These are phyloP conservation scores for Dolichoris vasculosae DNA, from an alignment of 1,140 invertebrate genomes.

Conservation along the genomic window DNA sequence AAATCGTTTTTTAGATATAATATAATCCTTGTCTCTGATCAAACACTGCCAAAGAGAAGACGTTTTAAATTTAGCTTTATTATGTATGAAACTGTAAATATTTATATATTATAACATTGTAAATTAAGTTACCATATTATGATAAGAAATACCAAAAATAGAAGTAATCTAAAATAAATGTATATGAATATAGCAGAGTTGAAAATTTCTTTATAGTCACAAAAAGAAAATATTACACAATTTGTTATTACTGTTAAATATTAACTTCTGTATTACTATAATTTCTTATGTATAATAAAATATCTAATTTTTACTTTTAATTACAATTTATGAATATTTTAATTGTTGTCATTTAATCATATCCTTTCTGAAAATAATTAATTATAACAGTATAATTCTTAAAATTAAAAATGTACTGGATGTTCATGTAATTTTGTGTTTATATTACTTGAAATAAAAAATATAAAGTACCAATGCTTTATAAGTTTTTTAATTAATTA, in stretches of 20 bases:
- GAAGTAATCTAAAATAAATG: conserved; percentile 5
- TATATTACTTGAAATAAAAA: too few relatives aligned
- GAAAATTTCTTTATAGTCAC: conserved; percentile 13
- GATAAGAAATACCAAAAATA: conserved; percentile 42
- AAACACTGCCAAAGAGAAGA: conserved; percentile 63
- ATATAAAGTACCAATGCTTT: too few relatives aligned
- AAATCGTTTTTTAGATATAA: conserved; percentile 49
- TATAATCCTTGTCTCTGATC: conserved; percentile 55
- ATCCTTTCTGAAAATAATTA: too few relatives aligned
- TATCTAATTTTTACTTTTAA: conserved; percentile 56
- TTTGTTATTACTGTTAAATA: conserved; percentile 59
- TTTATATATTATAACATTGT: conserved; percentile 29
- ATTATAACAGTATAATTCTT: too few relatives aligned
- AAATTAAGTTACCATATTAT: conserved; percentile 59
- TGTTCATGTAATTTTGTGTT: too few relatives aligned
- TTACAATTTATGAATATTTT: conserved; percentile 22
- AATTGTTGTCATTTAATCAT: conserved; percentile 22
- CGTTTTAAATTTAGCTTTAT: conserved; percentile 32
- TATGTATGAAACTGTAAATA: conserved; percentile 57
- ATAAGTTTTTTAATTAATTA: too few relatives aligned
- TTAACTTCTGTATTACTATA: conserved; percentile 57
- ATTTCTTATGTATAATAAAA: conserved; percentile 56
- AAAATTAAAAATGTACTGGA: too few relatives aligned
- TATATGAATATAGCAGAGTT: background rate
- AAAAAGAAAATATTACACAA: conserved; percentile 40